A percentile compares a stretch with the other conserved stretches of the same genome.
Evolutionary conservation across 2,113 vertebrate genomes (phyloP).

Genomic region (Pygoscelis antarcticus): DNA sequence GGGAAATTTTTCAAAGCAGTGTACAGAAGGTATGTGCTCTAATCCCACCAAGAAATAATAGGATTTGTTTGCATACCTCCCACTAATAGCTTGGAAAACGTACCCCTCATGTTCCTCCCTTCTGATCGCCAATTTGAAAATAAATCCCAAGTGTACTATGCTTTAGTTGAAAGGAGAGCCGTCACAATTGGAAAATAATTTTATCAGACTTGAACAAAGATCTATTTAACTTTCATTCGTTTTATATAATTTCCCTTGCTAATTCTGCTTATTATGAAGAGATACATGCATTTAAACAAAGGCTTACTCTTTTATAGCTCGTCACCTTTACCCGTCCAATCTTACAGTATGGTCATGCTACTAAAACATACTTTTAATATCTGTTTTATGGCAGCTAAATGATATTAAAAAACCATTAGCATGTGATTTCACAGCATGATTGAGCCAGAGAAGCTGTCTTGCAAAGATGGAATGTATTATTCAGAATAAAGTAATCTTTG

Average conservation of each 20-base stretch:
- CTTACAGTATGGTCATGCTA: slow-evolving; percentile 21
- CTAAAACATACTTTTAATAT: slow-evolving; percentile 22
- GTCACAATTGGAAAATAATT: slow-evolving; percentile 34
- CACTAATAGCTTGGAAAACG: slow-evolving; percentile 15
- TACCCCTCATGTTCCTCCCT: slow-evolving; percentile 18
- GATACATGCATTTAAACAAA: slow-evolving; percentile 58
- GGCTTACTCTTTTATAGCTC: slow-evolving; percentile 36
- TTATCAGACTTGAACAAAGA: slow-evolving; percentile 62
- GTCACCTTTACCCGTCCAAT: slow-evolving; percentile 54
- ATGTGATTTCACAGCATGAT: slow-evolving; percentile 14
- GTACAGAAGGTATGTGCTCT: neutral
- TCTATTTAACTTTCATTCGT: slow-evolving; percentile 47
- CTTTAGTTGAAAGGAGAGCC: neutral
- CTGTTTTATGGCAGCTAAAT: slow-evolving; percentile 38
- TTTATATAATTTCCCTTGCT: slow-evolving; percentile 56
- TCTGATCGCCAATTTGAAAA: slow-evolving; percentile 38
- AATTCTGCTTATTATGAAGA: slow-evolving; percentile 53
- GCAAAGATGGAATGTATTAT: neutral
- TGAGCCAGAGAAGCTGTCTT: neutral
- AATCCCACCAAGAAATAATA: slow-evolving; percentile 51
- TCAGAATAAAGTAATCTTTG: neutral
- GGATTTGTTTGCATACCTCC: slow-evolving; percentile 51
- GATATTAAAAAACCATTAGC: slow-evolving; percentile 17
- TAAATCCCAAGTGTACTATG: neutral
- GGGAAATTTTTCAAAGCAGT: slow-evolving; percentile 49